A percentile compares a stretch with the other conserved stretches of the same genome.
phyloP scores from a whole-genome alignment of 1,140 invertebrate genomes.

The Drosophila malerkotliana region DNA sequence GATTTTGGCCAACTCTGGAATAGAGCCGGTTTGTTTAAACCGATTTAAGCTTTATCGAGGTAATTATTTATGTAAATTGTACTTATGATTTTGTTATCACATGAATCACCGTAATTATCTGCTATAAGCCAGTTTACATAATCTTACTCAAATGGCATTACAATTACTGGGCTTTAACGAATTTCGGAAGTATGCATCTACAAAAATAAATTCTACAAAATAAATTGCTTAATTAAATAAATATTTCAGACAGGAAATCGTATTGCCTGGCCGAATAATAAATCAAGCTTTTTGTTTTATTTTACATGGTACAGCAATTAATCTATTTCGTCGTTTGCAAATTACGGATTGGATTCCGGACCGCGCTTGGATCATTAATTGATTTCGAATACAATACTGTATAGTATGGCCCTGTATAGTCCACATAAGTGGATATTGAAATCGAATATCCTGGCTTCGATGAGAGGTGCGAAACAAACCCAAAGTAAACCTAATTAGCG shows the following conservation, averaged over 20 bases:
- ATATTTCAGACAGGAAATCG: slow-evolving; percentile 36
- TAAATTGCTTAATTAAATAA: slow-evolving; percentile 38
- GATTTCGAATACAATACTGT: slow-evolving; percentile 39
- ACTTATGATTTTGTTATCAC: neutral
- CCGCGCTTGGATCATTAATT: slow-evolving; percentile 32
- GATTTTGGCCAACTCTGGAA: slow-evolving; percentile 49
- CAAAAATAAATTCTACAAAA: neutral
- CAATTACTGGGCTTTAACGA: slow-evolving; percentile 2
- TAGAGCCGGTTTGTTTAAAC: slow-evolving; percentile 29
- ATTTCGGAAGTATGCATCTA: neutral
- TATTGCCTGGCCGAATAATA: slow-evolving; percentile 24
- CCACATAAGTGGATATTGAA: slow-evolving; percentile 21
- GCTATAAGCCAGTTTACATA: neutral
- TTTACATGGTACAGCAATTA: slow-evolving; percentile 20
- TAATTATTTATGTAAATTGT: neutral
- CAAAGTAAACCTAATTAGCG: slow-evolving; percentile 82
- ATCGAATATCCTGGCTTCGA: slow-evolving; percentile 28
- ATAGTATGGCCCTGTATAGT: neutral
- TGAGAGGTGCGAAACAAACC: slow-evolving; percentile 76
- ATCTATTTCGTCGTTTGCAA: slow-evolving; percentile 43
- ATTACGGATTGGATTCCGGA: slow-evolving; percentile 24
- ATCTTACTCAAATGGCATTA: neutral
- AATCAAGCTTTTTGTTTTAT: slow-evolving; percentile 26
- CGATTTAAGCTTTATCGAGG: slow-evolving; percentile 10
- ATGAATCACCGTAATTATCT: slow-evolving; percentile 1